Conservation (phyloP, 2,888 invertebrate species). For the Pseudolycoriella hygida region DNA sequence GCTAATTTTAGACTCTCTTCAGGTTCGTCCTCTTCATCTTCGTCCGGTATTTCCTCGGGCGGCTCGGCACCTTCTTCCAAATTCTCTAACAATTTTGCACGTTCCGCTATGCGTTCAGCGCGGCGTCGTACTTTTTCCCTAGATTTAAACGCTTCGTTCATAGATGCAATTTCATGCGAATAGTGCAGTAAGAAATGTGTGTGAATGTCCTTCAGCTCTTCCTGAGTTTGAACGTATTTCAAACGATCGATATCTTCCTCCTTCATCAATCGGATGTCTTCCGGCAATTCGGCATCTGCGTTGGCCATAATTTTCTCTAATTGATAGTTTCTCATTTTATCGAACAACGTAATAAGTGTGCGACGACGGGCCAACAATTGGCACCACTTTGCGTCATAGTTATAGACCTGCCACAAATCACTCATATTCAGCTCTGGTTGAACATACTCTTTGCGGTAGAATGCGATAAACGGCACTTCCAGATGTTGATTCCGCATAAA, state of each 20-base stretch:
- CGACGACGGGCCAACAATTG: conserved; percentile 72
- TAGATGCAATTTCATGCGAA: conserved; percentile 61
- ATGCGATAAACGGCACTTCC: conserved; percentile 97
- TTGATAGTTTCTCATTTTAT: conserved; percentile 86
- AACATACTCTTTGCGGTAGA: conserved; percentile 95
- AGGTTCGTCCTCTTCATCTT: conserved; percentile 42
- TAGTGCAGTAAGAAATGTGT: conserved; percentile 89
- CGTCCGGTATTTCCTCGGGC: conserved; percentile 21
- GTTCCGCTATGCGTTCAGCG: conserved; percentile 26
- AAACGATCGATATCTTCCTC: conserved; percentile 73
- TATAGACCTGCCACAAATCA: conserved; percentile 96
- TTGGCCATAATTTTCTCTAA: conserved; percentile 63
- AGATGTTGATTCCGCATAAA: conserved; percentile 90
- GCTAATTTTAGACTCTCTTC: conserved; percentile 63
- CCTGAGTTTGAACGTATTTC: conserved; percentile 60
- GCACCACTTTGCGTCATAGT: conserved; percentile 89
- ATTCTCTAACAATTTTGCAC: conserved; percentile 14
- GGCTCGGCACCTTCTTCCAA: conserved; percentile 16
- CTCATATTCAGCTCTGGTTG: conserved; percentile 85
- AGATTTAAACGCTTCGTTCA: conserved; percentile 55
- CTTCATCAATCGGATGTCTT: conserved; percentile 61
- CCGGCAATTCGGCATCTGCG: conserved; percentile 69
- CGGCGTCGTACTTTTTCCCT: conserved; percentile 49
- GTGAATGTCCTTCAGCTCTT: conserved; percentile 85
- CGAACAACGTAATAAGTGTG: conserved; percentile 62